Conservation (phyloP, 1,140 invertebrate genomes). For the Venturia canescens region DNA sequence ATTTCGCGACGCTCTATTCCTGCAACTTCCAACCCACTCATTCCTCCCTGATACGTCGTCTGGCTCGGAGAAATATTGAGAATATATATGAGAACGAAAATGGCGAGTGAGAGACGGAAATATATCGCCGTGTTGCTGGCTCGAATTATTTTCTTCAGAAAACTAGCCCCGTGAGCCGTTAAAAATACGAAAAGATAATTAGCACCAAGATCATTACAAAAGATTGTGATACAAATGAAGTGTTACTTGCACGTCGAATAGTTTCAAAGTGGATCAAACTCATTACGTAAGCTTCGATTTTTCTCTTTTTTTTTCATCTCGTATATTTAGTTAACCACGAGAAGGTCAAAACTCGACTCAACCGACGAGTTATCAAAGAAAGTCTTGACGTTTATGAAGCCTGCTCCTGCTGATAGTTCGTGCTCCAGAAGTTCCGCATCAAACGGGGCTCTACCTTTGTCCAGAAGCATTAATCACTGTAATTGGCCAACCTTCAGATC, state of each 20-base stretch:
- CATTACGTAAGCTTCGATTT: too few species aligned
- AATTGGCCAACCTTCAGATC: neutral
- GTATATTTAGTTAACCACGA: neutral
- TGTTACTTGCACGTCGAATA: too few species aligned
- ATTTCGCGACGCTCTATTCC: slow-evolving; percentile 47
- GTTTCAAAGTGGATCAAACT: too few species aligned
- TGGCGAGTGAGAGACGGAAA: neutral
- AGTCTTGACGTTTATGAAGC: neutral
- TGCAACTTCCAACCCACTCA: neutral
- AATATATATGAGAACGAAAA: slow-evolving; percentile 28
- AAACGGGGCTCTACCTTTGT: slow-evolving; percentile 50
- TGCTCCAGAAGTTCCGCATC: neutral
- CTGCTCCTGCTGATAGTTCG: neutral
- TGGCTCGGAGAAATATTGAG: slow-evolving; percentile 21
- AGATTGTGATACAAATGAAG: too few species aligned
- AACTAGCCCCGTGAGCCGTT: neutral
- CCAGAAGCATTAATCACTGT: neutral
- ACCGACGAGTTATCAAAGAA: neutral
- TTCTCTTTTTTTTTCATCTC: too few species aligned
- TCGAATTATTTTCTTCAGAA: neutral
- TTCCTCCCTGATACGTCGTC: neutral
- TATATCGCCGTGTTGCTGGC: neutral
- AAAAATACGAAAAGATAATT: too few species aligned
- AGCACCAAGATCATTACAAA: too few species aligned
- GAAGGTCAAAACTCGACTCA: neutral